Evolutionary conservation across 2,797 vertebrate species (phyloP).

Genomic region (Oreochromis grahami): DNA sequence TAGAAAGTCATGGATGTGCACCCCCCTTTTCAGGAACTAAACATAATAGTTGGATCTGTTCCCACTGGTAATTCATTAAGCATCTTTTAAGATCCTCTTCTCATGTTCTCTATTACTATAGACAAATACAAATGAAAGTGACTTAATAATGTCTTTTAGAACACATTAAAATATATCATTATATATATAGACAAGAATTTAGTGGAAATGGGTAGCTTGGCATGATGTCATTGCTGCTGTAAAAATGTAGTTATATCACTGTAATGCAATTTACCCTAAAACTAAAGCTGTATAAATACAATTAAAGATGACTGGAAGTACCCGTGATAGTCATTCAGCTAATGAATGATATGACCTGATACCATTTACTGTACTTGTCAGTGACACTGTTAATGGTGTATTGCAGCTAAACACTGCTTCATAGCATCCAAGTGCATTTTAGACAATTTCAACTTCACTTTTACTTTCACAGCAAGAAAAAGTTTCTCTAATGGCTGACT

Average conservation of each 20-base stretch:
- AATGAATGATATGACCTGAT: background rate
- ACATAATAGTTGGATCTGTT: background rate
- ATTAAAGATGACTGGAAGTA: background rate
- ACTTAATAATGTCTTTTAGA: background rate
- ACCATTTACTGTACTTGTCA: background rate
- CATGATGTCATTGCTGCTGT: background rate
- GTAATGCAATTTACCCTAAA: background rate
- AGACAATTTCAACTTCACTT: background rate
- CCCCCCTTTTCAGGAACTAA: background rate
- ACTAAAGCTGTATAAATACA: background rate
- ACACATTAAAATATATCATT: background rate
- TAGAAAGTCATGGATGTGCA: background rate
- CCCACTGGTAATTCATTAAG: background rate
- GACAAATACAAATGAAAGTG: slow-evolving; percentile 5
- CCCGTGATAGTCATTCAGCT: background rate
- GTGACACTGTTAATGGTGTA: background rate
- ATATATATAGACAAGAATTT: background rate
- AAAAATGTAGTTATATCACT: background rate
- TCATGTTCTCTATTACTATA: background rate
- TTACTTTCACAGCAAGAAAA: background rate
- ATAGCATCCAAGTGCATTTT: background rate
- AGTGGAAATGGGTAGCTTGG: background rate
- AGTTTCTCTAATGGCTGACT: background rate
- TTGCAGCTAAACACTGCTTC: background rate
- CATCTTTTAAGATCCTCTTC: background rate